These are phyloP conservation scores for Tachyglossus aculeatus DNA, from an alignment of 2,797 vertebrate species.

Conservation along the genomic window DNA sequence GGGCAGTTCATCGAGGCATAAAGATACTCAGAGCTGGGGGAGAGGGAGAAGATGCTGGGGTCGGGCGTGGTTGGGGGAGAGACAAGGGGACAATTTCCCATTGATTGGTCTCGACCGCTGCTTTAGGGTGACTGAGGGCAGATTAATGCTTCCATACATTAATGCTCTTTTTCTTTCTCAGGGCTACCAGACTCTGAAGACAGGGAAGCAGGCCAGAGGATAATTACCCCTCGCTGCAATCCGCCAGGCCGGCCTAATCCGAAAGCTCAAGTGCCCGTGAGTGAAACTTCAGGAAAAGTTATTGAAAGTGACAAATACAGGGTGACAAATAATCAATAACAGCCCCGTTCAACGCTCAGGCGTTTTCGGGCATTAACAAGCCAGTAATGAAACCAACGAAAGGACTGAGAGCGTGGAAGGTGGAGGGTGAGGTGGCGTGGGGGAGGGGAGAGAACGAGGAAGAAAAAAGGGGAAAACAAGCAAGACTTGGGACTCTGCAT, in stretches of 20 bases:
- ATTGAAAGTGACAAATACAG: conserved; percentile 68
- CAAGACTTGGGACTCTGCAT: neutral
- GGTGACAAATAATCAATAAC: conserved; percentile 73
- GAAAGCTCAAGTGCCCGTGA: conserved; percentile 68
- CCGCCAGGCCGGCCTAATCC: conserved; percentile 58
- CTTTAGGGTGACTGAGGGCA: conserved; percentile 5
- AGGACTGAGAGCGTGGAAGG: too few species aligned
- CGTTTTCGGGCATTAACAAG: conserved; percentile 62
- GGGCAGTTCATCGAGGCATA: neutral
- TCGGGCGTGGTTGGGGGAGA: neutral
- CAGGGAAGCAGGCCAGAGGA: conserved; percentile 48
- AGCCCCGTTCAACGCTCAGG: conserved; percentile 38
- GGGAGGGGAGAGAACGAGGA: neutral
- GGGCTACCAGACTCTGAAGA: conserved; percentile 9
- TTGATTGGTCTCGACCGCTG: conserved; percentile 11
- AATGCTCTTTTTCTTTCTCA: conserved; percentile 41
- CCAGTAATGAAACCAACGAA: conserved; percentile 60
- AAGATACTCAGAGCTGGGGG: too few species aligned
- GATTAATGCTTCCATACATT: conserved; percentile 29
- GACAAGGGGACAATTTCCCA: neutral
- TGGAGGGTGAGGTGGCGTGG: neutral
- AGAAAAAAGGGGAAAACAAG: neutral
- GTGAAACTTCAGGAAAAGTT: conserved; percentile 67
- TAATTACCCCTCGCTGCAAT: conserved; percentile 56
- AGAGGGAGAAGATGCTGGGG: neutral